These are phyloP conservation scores for Cepphus grylle DNA, from an alignment of 2,113 vertebrate genomes.

Conservation along the genomic window DNA sequence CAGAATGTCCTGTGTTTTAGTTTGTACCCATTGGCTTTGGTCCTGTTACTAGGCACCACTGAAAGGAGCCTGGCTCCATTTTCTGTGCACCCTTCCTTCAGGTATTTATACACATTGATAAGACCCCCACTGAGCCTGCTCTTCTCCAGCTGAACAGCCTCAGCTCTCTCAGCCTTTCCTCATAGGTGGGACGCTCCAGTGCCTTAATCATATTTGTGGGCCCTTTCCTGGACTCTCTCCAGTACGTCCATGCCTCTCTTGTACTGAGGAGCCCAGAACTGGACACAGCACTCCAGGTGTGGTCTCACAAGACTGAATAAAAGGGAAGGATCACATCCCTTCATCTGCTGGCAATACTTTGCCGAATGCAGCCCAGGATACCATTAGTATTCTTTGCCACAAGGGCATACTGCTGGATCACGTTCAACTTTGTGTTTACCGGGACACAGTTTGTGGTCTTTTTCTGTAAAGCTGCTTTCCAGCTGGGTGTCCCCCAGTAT, in stretches of 20 bases:
- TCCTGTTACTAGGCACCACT: background rate
- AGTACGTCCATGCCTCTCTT: background rate
- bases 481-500: rapidly evolving
- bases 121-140: background rate
- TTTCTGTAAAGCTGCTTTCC: background rate
- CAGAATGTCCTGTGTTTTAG: background rate
- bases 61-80: background rate
- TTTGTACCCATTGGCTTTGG: background rate
- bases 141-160: background rate
- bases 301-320: background rate
- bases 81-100: background rate
- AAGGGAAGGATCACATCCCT: background rate
- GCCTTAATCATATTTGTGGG: background rate
- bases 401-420: background rate
- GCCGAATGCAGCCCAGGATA: background rate
- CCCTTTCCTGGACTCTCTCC: background rate
- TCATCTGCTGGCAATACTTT: background rate
- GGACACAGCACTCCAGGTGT: background rate
- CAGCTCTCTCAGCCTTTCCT: background rate
- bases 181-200: background rate
- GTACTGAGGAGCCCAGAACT: background rate
- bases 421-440: background rate
- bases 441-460: background rate
- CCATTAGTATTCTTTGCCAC: background rate
- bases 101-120: background rate